phyloP scores from a whole-genome alignment of 2,113 vertebrate species.

The Rhinopomastus cyanomelas region DNA sequence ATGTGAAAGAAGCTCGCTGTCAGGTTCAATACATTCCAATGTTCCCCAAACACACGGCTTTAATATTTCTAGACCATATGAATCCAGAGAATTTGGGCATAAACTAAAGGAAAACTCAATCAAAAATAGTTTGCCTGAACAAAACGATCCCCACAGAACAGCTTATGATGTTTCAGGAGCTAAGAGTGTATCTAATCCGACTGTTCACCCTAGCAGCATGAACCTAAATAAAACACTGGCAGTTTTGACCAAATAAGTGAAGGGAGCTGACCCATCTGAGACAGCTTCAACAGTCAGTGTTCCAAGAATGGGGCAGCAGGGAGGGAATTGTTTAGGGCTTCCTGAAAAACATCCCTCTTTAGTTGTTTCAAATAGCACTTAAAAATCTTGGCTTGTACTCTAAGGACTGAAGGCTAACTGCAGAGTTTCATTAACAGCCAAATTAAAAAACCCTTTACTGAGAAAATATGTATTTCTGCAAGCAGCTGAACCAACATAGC shows the following conservation, averaged over 20 bases:
- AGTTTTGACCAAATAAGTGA: background rate
- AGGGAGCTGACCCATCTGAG: background rate
- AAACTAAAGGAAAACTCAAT: conserved; percentile 3
- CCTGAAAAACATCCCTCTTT: conserved; percentile 9
- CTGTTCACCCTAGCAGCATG: background rate
- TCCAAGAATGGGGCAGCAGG: background rate
- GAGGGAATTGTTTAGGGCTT: background rate
- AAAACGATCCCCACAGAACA: background rate
- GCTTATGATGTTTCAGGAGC: background rate
- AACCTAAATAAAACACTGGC: background rate
- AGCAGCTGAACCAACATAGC: background rate
- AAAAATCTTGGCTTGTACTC: conserved; percentile 8
- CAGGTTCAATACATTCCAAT: background rate
- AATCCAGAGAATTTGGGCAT: background rate
- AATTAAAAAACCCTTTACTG: background rate
- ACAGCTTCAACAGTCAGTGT: background rate
- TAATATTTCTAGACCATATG: background rate
- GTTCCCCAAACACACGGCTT: background rate
- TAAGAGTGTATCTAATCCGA: background rate
- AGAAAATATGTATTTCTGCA: conserved; percentile 6
- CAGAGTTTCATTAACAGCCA: background rate
- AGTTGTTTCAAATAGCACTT: background rate
- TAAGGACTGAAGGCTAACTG: background rate
- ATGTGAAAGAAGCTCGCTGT: background rate
- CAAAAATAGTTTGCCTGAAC: background rate